phyloP scores from a whole-genome alignment of 2,113 vertebrate genomes.

The Xenopus laevis region DNA sequence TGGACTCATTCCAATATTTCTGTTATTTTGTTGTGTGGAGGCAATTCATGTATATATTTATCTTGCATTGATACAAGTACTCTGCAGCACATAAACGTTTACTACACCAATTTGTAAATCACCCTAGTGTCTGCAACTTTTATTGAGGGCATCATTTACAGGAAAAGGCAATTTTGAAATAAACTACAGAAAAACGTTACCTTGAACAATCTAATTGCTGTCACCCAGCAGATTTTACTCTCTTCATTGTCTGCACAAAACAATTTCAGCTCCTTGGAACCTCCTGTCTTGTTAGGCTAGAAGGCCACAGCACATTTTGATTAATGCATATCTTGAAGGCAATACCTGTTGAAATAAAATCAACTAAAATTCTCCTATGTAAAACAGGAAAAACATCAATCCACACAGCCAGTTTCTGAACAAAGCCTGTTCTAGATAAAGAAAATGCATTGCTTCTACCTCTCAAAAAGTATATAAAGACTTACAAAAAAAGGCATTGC shows the following conservation, averaged over 20 bases:
- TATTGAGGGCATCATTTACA: not conserved
- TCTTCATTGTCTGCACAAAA: constrained; percentile 93
- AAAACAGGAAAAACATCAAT: constrained; percentile 47
- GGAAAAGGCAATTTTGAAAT: not conserved
- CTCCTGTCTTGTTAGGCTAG: constrained; percentile 85
- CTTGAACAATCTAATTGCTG: constrained; percentile 94
- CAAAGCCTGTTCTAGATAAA: constrained; percentile 49
- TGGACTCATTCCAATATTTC: no score
- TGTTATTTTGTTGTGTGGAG: no score
- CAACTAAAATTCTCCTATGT: constrained; percentile 77
- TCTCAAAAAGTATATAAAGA: no score
- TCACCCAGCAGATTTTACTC: constrained; percentile 92
- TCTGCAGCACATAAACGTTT: no score
- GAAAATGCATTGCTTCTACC: no score
- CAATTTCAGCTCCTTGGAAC: constrained; percentile 87
- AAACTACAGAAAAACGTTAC: constrained; percentile 60
- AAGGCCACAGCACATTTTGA: constrained; percentile 78
- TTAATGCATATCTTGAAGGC: constrained; percentile 77
- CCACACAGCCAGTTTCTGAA: not conserved
- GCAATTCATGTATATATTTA: no score
- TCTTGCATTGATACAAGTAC: no score
- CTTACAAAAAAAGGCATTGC: constrained; percentile 44
- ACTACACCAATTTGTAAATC: no score
- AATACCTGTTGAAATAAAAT: constrained; percentile 84
- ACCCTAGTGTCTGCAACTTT: not conserved